Evolutionary conservation across 1,140 invertebrate genomes (phyloP).

Genomic region (Solenopsis invicta): DNA sequence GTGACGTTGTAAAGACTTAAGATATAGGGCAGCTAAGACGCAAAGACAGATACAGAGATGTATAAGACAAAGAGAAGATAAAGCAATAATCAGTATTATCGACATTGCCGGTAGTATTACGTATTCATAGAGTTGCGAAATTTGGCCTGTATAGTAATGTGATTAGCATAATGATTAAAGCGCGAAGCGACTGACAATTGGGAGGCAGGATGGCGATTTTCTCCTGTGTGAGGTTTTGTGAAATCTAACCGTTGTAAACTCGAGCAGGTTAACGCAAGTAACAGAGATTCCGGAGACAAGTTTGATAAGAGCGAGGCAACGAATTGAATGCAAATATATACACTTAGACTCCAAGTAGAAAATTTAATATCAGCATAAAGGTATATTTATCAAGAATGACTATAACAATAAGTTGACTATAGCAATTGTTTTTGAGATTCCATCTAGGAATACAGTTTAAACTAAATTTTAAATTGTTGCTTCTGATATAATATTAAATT

Average conservation of each 20-base stretch:
- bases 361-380: constrained; percentile 72
- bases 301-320: constrained; percentile 34
- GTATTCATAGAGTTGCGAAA: constrained; percentile 45
- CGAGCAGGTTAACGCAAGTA: constrained; percentile 61
- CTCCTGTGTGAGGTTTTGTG: constrained; percentile 31
- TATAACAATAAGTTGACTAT: neutral
- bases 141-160: constrained; percentile 10
- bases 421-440: neutral
- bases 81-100: constrained; percentile 33
- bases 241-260: constrained; percentile 53
- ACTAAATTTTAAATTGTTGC: neutral
- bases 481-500: neutral
- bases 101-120: constrained; percentile 1
- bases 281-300: constrained; percentile 44
- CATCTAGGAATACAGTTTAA: neutral
- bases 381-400: neutral
- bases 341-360: constrained; percentile 75
- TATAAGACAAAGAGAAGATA: neutral
- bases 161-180: constrained; percentile 59
- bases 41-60: neutral
- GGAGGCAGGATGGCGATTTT: constrained; percentile 16
- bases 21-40: neutral
- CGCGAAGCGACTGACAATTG: constrained; percentile 32
- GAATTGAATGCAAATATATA: constrained; percentile 60
- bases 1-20: neutral